These are phyloP conservation scores for Drosophila gaucha DNA, from an alignment of 2,888 invertebrate species.

Conservation along the genomic window DNA sequence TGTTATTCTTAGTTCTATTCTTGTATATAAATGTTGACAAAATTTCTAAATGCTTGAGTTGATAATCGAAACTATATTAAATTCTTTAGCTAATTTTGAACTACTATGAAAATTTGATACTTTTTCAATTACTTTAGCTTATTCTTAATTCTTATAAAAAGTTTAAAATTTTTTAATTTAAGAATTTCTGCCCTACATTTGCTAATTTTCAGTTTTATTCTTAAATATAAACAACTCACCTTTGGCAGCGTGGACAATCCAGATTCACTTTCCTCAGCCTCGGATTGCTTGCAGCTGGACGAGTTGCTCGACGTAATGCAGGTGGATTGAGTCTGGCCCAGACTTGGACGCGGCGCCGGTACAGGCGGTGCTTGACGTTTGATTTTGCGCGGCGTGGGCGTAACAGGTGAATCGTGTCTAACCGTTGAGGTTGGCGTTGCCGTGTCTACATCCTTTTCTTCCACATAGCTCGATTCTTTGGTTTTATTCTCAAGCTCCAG, in stretches of 20 bases:
- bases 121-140: no score
- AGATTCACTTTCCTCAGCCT: constrained; percentile 77
- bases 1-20: no score
- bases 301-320: constrained; percentile 46
- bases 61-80: no score
- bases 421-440: background rate
- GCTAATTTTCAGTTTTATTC: background rate
- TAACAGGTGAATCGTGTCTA: background rate
- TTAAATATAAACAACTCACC: constrained; percentile 51
- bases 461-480: constrained; percentile 40
- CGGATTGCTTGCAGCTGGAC: constrained; percentile 70
- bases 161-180: no score
- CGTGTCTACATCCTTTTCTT: constrained; percentile 50
- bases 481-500: constrained; percentile 59
- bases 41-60: no score
- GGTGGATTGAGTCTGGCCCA: constrained; percentile 29
- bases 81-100: no score
- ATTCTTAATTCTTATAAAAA: no score
- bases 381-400: constrained; percentile 44
- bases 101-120: no score
- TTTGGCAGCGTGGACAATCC: constrained; percentile 76
- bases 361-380: constrained; percentile 62
- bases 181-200: background rate
- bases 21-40: no score
- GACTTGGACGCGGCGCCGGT: constrained; percentile 62